Conservation (phyloP, 2,113 vertebrate genomes). For the Poeciliopsis prolifica region DNA sequence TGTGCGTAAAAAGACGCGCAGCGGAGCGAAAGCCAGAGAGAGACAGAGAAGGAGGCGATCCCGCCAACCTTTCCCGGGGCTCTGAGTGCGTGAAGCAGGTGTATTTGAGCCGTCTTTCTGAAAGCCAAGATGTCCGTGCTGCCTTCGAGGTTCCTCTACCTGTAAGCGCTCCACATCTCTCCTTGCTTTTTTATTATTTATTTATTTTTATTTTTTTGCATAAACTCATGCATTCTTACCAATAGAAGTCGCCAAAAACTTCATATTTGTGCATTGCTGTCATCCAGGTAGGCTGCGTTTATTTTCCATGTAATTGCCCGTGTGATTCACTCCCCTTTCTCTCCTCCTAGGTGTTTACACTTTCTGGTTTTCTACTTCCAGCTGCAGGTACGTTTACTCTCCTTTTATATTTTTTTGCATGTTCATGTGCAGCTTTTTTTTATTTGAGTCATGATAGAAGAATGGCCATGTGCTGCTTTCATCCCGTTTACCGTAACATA, state of each 20-base stretch:
- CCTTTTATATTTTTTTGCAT: constrained; percentile 16
- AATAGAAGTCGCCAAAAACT: constrained; percentile 84
- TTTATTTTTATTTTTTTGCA: constrained; percentile 29
- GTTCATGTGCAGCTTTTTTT: constrained; percentile 11
- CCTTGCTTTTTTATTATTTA: constrained; percentile 37
- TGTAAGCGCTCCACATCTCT: constrained; percentile 78
- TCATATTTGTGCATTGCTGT: constrained; percentile 58
- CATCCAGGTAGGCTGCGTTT: constrained; percentile 68
- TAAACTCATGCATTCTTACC: constrained; percentile 77
- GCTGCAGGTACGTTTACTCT: constrained; percentile 78
- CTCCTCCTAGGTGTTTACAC: constrained; percentile 82
- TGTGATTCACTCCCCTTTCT: constrained; percentile 73
- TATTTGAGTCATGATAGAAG: background rate
- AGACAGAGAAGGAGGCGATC: constrained; percentile 47
- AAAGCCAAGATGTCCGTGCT: constrained; percentile 81
- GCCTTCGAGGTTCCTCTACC: constrained; percentile 84
- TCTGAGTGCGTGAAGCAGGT: constrained; percentile 82
- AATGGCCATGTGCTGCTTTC: background rate
- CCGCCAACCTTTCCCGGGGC: constrained; percentile 69
- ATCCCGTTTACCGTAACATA: background rate
- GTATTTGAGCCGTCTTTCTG: constrained; percentile 81
- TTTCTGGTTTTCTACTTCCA: constrained; percentile 85
- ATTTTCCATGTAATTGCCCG: constrained; percentile 72
- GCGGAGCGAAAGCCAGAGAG: constrained; percentile 33
- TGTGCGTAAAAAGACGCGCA: constrained; percentile 77